Percentiles rank a stretch among this genome's conserved stretches.
These are phyloP conservation scores for Homarus americanus DNA, from an alignment of 1,140 invertebrate species.

Conservation along the genomic window DNA sequence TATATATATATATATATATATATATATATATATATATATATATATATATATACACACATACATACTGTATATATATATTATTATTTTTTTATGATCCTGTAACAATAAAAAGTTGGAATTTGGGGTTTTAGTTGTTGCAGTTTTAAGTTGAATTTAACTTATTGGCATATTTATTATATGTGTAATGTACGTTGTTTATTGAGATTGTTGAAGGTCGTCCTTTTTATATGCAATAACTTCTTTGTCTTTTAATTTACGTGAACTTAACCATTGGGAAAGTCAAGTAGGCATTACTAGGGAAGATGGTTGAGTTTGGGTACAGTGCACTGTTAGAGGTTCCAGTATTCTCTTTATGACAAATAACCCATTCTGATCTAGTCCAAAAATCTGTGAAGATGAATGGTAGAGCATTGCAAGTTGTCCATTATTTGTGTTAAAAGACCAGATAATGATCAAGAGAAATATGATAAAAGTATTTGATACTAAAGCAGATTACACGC, in stretches of 20 bases:
- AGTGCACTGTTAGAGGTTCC: conserved; percentile 41
- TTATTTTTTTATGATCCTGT: neutral
- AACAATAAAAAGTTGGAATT: too few relatives aligned
- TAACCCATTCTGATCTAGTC: conserved; percentile 51
- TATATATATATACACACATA: conserved; percentile 22
- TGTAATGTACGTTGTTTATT: neutral
- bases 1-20: neutral
- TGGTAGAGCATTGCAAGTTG: neutral
- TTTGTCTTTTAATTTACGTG: neutral
- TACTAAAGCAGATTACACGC: conserved; percentile 2
- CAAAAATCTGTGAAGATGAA: conserved; percentile 22
- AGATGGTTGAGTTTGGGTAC: conserved; percentile 44
- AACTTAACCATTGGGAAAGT: conserved; percentile 7
- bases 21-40: conserved; percentile 21
- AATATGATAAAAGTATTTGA: conserved; percentile 11
- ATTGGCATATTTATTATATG: neutral
- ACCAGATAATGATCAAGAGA: conserved; percentile 15
- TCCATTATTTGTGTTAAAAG: conserved; percentile 19
- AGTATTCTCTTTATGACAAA: conserved; percentile 9
- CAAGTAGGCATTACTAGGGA: conserved; percentile 61
- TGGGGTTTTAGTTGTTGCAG: too few relatives aligned
- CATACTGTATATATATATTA: neutral
- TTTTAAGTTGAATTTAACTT: neutral
- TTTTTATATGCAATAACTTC: neutral
- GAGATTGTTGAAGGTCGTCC: neutral